A percentile compares a stretch with the other conserved stretches of the same genome.
Evolutionary conservation across 2,113 vertebrate species (phyloP).

Genomic region (Bubo bubo): DNA sequence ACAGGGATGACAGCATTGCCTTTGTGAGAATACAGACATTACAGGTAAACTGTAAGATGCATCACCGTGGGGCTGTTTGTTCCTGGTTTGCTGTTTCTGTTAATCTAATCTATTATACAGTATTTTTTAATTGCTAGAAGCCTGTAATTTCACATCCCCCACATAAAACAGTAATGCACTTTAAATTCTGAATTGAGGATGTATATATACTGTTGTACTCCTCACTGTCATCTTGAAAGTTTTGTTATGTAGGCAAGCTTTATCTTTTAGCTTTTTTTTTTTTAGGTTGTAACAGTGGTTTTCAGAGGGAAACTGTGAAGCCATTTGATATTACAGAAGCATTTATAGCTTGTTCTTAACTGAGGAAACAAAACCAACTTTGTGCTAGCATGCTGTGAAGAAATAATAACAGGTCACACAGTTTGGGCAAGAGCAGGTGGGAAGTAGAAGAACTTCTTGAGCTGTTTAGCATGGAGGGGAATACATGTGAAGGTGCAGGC

Average conservation of each 20-base stretch:
- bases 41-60: neutral
- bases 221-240: neutral
- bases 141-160: neutral
- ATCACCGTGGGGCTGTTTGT: neutral
- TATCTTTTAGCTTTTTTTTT: neutral
- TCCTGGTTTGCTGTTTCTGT: neutral
- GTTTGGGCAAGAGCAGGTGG: neutral
- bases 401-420: fast-evolving
- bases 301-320: neutral
- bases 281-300: neutral
- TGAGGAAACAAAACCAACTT: neutral
- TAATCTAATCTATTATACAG: neutral
- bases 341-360: neutral
- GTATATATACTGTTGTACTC: neutral
- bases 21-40: neutral
- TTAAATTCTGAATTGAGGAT: neutral
- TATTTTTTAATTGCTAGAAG: neutral
- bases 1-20: neutral
- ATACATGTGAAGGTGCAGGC: neutral
- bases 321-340: neutral
- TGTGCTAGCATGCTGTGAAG: neutral
- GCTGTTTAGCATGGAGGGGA: fast-evolving
- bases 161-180: neutral
- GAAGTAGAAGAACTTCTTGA: neutral
- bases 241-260: neutral